Evolutionary conservation across 2,888 invertebrate genomes (phyloP).

Genomic region (Rugalucina vietnamica): DNA sequence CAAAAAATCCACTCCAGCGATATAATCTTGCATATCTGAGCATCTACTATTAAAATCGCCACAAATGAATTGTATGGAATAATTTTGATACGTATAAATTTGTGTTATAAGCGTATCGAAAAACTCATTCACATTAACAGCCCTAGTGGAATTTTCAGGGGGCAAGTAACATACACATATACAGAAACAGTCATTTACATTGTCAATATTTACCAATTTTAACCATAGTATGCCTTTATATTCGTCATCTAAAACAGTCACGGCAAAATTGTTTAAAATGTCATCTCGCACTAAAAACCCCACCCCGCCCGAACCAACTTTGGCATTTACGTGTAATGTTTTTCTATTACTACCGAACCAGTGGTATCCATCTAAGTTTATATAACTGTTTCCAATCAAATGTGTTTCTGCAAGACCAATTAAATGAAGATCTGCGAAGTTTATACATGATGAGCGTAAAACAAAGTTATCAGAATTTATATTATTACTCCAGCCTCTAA

Average conservation of each 20-base stretch:
- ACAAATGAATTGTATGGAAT: neutral
- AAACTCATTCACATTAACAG: slow-evolving; percentile 20
- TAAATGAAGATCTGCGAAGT: slow-evolving; percentile 22
- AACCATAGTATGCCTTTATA: slow-evolving; percentile 29
- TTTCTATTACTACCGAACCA: slow-evolving; percentile 34
- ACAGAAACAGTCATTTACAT: neutral
- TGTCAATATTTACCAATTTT: neutral
- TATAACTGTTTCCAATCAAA: slow-evolving; percentile 7
- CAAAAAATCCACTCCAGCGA: slow-evolving; percentile 15
- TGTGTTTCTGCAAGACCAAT: slow-evolving; percentile 36
- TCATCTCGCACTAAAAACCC: slow-evolving; percentile 24
- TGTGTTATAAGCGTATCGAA: slow-evolving; percentile 10
- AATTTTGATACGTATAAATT: slow-evolving; percentile 20
- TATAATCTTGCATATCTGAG: slow-evolving; percentile 22
- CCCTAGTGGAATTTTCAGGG: slow-evolving; percentile 19
- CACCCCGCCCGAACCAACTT: slow-evolving; percentile 25
- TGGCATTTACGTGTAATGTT: slow-evolving; percentile 35
- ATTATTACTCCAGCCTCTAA: neutral
- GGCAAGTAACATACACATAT: slow-evolving; percentile 30
- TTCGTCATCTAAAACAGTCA: slow-evolving; percentile 2
- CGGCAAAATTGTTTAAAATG: neutral
- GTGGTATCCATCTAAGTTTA: slow-evolving; percentile 15
- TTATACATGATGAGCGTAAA: slow-evolving; percentile 7
- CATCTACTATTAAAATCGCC: slow-evolving; percentile 17
- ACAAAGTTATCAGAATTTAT: slow-evolving; percentile 20